Evolutionary conservation across 2,113 vertebrate genomes (phyloP).

Genomic region (Carollia perspicillata): DNA sequence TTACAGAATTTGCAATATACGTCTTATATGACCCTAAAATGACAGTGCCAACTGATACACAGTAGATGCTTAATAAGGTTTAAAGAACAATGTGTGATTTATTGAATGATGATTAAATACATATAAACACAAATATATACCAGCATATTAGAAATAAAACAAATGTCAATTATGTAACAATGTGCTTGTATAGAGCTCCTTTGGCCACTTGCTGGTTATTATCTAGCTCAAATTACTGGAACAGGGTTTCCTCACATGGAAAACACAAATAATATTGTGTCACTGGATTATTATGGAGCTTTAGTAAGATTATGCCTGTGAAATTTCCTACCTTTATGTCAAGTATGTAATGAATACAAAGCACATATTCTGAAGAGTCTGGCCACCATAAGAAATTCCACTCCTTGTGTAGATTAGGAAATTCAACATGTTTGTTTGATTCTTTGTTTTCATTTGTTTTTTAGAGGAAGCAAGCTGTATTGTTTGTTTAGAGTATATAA

Average conservation of each 20-base stretch:
- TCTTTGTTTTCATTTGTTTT: not conserved
- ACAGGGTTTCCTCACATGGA: not conserved
- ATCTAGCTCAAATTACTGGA: not conserved
- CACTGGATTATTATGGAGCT: not conserved
- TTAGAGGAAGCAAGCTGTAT: not conserved
- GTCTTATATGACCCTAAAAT: not conserved
- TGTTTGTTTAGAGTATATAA: not conserved
- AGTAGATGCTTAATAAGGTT: not conserved
- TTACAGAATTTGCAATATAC: not conserved
- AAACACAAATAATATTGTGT: not conserved
- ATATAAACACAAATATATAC: not conserved
- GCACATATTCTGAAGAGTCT: not conserved
- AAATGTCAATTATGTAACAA: not conserved
- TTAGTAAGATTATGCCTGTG: not conserved
- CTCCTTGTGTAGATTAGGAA: not conserved
- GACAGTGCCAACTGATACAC: not conserved
- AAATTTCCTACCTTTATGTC: not conserved
- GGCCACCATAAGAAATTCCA: not conserved
- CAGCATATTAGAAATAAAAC: not conserved
- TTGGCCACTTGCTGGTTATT: not conserved
- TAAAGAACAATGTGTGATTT: not conserved
- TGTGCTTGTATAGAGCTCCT: not conserved
- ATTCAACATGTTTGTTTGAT: not conserved
- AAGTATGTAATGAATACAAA: not conserved
- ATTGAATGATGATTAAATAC: not conserved